These are phyloP conservation scores for Coregonus suidteri DNA, from an alignment of 2,797 vertebrate genomes.

Conservation along the genomic window DNA sequence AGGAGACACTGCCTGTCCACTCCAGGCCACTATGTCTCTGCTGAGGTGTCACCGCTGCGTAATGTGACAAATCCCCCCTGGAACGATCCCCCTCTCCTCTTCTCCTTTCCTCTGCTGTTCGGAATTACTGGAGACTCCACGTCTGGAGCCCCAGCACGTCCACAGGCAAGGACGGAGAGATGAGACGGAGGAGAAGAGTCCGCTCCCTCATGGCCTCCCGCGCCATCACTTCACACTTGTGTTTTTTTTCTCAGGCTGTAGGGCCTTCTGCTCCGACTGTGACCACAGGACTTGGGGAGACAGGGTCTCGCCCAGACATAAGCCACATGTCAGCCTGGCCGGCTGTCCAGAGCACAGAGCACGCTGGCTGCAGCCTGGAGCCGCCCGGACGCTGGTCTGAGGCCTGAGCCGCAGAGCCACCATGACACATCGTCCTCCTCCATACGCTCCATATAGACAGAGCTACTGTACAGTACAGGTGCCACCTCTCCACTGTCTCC, in stretches of 20 bases:
- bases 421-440: slow-evolving; percentile 46
- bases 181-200: slow-evolving; percentile 41
- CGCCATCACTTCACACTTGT: slow-evolving; percentile 71
- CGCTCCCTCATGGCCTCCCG: slow-evolving; percentile 54
- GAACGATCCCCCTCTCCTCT: slow-evolving; percentile 45
- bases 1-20: slow-evolving; percentile 47
- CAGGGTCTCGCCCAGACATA: slow-evolving; percentile 74
- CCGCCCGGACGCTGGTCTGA: slow-evolving; percentile 48
- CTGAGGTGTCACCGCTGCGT: slow-evolving; percentile 72
- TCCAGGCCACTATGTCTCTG: slow-evolving; percentile 37
- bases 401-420: slow-evolving; percentile 49
- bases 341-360: slow-evolving; percentile 44
- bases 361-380: slow-evolving; percentile 52
- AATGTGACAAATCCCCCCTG: slow-evolving; percentile 69
- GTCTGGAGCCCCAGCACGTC: slow-evolving; percentile 51
- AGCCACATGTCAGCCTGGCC: slow-evolving; percentile 67
- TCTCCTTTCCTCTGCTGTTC: slow-evolving; percentile 50
- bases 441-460: slow-evolving; percentile 1
- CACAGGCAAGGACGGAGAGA: slow-evolving; percentile 75
- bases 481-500: background rate
- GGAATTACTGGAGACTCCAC: slow-evolving; percentile 65
- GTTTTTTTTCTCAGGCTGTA: slow-evolving; percentile 51
- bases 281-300: slow-evolving; percentile 68
- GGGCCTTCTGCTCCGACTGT: slow-evolving; percentile 66
- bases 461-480: background rate